Percentiles rank a stretch among this genome's conserved stretches.
Evolutionary conservation across 2,113 vertebrate genomes (phyloP).

Genomic region (Pelobates fuscus): DNA sequence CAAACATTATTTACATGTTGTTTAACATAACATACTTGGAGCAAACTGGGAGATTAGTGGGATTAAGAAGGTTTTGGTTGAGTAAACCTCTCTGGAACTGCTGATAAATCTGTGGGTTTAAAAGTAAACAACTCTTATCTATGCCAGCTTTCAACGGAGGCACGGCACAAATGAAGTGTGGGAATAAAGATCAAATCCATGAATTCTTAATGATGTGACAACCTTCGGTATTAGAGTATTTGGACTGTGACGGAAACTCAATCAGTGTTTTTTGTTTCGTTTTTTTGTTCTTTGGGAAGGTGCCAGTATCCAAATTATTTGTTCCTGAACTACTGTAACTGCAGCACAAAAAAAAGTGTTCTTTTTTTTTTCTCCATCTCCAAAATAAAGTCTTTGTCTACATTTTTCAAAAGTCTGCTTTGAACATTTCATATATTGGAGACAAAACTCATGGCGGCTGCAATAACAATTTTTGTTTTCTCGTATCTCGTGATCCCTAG

Average conservation of each 20-base stretch:
- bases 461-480: too few relatives aligned
- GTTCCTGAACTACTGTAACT: too few relatives aligned
- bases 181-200: slow-evolving; percentile 2
- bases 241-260: neutral
- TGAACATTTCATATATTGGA: too few relatives aligned
- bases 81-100: slow-evolving; percentile 29
- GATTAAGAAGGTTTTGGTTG: slow-evolving; percentile 28
- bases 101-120: slow-evolving; percentile 28
- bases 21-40: slow-evolving; percentile 1
- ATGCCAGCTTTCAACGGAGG: neutral
- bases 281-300: too few relatives aligned
- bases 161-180: slow-evolving; percentile 10
- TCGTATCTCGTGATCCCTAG: too few relatives aligned
- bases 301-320: too few relatives aligned
- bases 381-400: too few relatives aligned
- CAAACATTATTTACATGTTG: slow-evolving; percentile 16
- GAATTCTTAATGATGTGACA: slow-evolving; percentile 24
- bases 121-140: slow-evolving; percentile 32
- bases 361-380: too few relatives aligned
- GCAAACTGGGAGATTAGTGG: slow-evolving; percentile 29
- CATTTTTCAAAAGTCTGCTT: too few relatives aligned
- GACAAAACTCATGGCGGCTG: too few relatives aligned
- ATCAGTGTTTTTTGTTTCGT: neutral
- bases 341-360: too few relatives aligned
- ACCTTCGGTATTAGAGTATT: neutral